Conservation (phyloP, 2,888 invertebrate species). For the Lomographa bimaculata region DNA sequence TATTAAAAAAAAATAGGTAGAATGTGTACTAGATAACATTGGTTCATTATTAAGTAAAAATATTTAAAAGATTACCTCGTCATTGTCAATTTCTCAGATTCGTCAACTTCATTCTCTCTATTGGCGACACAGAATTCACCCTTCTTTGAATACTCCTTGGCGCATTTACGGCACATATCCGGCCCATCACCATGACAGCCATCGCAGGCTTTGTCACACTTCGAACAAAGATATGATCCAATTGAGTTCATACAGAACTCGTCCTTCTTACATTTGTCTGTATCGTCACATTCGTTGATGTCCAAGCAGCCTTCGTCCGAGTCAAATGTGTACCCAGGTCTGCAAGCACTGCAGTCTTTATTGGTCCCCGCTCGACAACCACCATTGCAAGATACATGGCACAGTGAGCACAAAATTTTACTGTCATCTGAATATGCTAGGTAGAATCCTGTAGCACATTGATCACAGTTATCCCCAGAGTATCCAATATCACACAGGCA, state of each 20-base stretch:
- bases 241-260: conserved; percentile 96
- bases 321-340: conserved; percentile 88
- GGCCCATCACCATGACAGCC: conserved; percentile 95
- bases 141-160: conserved; percentile 87
- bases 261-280: conserved; percentile 81
- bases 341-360: conserved; percentile 84
- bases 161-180: conserved; percentile 94
- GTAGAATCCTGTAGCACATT: conserved; percentile 90
- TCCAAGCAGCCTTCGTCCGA: conserved; percentile 92
- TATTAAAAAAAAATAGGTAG: conserved; percentile 21
- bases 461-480: conserved; percentile 88
- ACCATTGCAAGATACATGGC: conserved; percentile 91
- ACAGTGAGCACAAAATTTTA: conserved; percentile 89
- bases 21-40: conserved; percentile 6
- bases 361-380: conserved; percentile 90
- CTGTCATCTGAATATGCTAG: conserved; percentile 88
- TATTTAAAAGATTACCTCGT: conserved; percentile 53
- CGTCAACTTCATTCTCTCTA: conserved; percentile 61
- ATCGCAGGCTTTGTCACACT: conserved; percentile 92
- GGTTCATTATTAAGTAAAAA: neutral
- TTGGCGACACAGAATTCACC: conserved; percentile 91
- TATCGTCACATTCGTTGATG: conserved; percentile 90
- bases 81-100: conserved; percentile 55
- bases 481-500: conserved; percentile 95
- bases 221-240: conserved; percentile 91